Base-by-base conservation (phyloP, 2,888 invertebrate genomes). In the Anticlea derivata region DNA sequence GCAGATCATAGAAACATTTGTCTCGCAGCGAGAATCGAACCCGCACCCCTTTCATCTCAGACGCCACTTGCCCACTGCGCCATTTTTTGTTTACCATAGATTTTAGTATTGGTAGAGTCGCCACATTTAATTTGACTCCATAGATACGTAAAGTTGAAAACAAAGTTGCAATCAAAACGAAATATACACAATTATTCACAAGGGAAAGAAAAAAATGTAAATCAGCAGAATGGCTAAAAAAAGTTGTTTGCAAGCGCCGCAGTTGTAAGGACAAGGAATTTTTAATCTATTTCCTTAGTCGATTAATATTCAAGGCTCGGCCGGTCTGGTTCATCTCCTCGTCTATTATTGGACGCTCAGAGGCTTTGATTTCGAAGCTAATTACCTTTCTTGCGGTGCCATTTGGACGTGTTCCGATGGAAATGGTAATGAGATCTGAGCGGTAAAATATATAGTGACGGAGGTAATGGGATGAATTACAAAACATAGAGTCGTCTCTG, bases 301-400 rank as follows among this genome's bases (percentile, higher is more conserved):
- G 86, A 91, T 91, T 91, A 91, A 91, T 91, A 91, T 91, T 91
- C 91, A 91, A 76, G 79, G 70, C 88, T 75, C 82, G 88, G 72
- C 80, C 65, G 82, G 91, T 91, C 91, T 91, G 91, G 89, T 83
- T 91, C 91, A 91, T 91, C 91, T 91, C 91, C 91, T 91, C 55
- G 66, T 61, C 77, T 77, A 80, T 86, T 89, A 90, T 89, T 85
- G 84, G 82, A 75, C 72, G 86, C 73, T 71, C 73, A 6, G 66
- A 63, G 68, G 68, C 85, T 88, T 88, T 89, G 89, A 88, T 89
- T 89, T 83, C 70, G 65, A 64, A 81, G 79, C 84, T 87, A 87
- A 89, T 89, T 88, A 81, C 80, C 78, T 81, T 77, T 75, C 81
- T 74, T 79, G 75, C 67, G 58, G 58, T 78, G 78, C 72, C 66